phyloP scores from a whole-genome alignment of 2,797 vertebrate species.

The Limnodromus scolopaceus region DNA sequence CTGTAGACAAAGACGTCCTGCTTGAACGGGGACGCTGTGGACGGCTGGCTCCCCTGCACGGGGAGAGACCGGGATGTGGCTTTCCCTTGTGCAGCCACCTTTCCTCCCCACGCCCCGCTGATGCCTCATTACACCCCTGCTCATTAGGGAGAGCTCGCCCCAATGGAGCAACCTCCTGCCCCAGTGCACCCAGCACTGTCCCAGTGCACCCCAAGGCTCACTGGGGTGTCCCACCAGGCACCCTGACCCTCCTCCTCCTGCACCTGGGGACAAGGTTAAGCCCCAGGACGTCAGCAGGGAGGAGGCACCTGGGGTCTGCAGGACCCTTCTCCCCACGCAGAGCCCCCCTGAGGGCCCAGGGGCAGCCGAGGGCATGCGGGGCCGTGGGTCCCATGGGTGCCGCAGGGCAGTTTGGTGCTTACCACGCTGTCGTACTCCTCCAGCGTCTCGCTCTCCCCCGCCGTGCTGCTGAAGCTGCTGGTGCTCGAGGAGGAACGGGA shows the following conservation, averaged over 20 bases:
- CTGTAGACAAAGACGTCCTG: conserved; percentile 86
- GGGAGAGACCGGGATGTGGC: not conserved
- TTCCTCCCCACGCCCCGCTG: accelerated
- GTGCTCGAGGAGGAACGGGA: conserved; percentile 97
- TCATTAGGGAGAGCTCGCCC: not conserved
- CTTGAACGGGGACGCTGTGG: conserved; percentile 83
- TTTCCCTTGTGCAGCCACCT: not conserved
- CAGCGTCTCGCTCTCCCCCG: conserved; percentile 90
- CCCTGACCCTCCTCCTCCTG: not conserved
- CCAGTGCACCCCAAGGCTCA: accelerated
- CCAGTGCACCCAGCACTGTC: accelerated
- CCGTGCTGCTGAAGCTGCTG: conserved; percentile 97
- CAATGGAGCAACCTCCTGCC: accelerated
- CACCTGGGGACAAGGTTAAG: accelerated
- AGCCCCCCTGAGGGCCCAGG: not conserved
- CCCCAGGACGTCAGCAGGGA: accelerated
- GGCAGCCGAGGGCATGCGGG: accelerated
- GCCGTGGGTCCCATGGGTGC: accelerated
- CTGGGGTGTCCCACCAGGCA: not conserved
- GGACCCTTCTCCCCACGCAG: accelerated
- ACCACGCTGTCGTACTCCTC: conserved; percentile 91
- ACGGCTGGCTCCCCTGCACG: conserved; percentile 84
- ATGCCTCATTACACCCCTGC: accelerated
- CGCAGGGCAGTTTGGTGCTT: not conserved
- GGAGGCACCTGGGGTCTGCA: accelerated